Evolutionary conservation across 92 coral and sea anemone genomes (phyloP).

Genomic region (Isaurus tuberculatus): DNA sequence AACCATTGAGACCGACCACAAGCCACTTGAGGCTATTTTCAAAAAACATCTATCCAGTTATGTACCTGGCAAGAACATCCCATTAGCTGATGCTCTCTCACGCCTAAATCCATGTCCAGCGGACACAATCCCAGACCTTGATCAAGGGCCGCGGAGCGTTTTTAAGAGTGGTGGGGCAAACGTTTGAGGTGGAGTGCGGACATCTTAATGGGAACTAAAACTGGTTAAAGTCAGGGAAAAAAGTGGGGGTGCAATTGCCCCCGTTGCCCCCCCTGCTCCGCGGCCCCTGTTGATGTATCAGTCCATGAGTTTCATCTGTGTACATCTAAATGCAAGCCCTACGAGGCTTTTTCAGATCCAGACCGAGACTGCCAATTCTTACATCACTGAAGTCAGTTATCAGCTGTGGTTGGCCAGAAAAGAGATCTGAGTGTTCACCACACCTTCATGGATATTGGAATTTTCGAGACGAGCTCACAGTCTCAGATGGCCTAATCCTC

Average conservation of each 20-base stretch:
- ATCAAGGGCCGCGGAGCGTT: no score
- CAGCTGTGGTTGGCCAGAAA: conserved; percentile 73
- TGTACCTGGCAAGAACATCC: conserved; percentile 71
- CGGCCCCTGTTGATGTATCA: no score
- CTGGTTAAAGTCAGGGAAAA: no score
- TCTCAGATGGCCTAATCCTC: conserved; percentile 65
- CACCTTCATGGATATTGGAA: conserved; percentile 70
- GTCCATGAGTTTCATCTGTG: conserved; percentile 72
- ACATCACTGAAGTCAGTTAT: conserved; percentile 60
- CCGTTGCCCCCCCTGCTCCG: no score
- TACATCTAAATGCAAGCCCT: conserved; percentile 75
- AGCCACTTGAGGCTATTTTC: no score
- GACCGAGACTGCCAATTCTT: conserved; percentile 58
- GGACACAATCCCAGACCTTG: conserved; percentile 68
- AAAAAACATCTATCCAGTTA: conserved; percentile 1
- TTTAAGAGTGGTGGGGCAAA: no score
- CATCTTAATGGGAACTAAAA: no score
- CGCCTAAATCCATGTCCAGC: conserved; percentile 68
- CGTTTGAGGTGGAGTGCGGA: no score
- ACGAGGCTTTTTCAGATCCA: conserved; percentile 60
- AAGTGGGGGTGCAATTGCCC: no score
- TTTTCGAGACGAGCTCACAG: conserved; percentile 63
- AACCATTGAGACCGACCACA: no score
- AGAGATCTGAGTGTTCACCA: conserved; percentile 66
- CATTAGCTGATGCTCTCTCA: conserved; percentile 67